Percentiles rank a stretch among this genome's conserved stretches.
Conservation (phyloP, 2,797 vertebrate species). For the Synanceia verrucosa region DNA sequence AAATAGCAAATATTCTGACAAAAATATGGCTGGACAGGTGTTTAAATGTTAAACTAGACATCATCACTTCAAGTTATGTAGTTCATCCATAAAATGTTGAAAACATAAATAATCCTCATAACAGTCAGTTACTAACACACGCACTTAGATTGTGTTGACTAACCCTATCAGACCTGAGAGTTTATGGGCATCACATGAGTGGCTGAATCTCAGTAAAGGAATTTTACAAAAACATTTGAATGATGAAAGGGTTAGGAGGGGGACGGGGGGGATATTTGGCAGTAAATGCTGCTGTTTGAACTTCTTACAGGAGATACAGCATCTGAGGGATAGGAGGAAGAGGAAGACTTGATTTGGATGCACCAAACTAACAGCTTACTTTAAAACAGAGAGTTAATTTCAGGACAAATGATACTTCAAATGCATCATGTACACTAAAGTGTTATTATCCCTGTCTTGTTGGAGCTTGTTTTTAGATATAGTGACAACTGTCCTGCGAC, state of each 20-base stretch:
- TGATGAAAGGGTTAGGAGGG: background rate
- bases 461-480: slow-evolving; percentile 33
- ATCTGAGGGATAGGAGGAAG: background rate
- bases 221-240: background rate
- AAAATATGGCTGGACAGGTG: background rate
- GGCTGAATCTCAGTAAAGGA: background rate
- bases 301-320: background rate
- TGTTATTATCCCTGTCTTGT: background rate
- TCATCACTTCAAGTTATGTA: background rate
- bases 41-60: background rate
- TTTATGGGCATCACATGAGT: background rate
- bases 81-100: background rate
- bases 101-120: background rate
- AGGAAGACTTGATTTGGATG: background rate
- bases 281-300: background rate
- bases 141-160: background rate
- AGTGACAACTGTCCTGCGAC: background rate
- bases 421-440: background rate
- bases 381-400: background rate
- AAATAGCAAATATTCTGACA: too few species aligned
- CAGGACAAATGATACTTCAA: background rate
- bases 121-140: background rate
- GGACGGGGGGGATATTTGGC: background rate
- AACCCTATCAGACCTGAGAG: background rate
- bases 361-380: background rate